phyloP scores from a whole-genome alignment of 1,140 invertebrate genomes.

The Lasioglossum baleicum region DNA sequence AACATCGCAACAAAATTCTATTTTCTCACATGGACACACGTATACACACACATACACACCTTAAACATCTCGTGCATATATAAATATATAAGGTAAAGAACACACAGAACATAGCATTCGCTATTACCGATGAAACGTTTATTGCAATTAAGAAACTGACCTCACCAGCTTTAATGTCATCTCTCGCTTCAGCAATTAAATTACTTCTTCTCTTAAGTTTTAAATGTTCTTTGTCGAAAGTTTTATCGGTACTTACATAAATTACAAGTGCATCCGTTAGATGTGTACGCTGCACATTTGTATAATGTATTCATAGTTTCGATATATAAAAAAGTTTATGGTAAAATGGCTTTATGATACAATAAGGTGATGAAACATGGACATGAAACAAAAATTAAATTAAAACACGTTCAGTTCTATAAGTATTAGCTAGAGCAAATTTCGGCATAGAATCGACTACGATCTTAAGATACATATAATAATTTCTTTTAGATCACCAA shows the following conservation, averaged over 20 bases:
- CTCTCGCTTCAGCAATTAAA: conserved; percentile 38
- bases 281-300: conserved; percentile 36
- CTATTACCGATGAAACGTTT: conserved; percentile 49
- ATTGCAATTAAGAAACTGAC: conserved; percentile 52
- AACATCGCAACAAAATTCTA: conserved; percentile 44
- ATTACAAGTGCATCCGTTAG: conserved; percentile 37
- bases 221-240: conserved; percentile 29
- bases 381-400: conserved; percentile 48
- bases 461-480: conserved; percentile 13
- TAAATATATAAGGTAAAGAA: conserved; percentile 26
- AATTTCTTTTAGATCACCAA: conserved; percentile 40
- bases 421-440: conserved; percentile 32
- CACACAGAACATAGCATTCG: conserved; percentile 10
- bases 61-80: conserved; percentile 35
- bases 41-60: conserved; percentile 23
- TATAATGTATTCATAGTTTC: conserved; percentile 44
- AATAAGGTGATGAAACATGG: conserved; percentile 48
- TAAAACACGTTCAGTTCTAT: conserved; percentile 44
- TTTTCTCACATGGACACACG: background rate
- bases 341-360: conserved; percentile 58
- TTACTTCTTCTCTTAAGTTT: conserved; percentile 39
- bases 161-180: conserved; percentile 37
- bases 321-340: conserved; percentile 51
- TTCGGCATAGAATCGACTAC: conserved; percentile 32
- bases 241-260: conserved; percentile 32